Evolutionary conservation across 2,797 vertebrate species (phyloP), one percentile per base, ranked within the genome.

Genomic region (Protonibea diacanthus): DNA sequence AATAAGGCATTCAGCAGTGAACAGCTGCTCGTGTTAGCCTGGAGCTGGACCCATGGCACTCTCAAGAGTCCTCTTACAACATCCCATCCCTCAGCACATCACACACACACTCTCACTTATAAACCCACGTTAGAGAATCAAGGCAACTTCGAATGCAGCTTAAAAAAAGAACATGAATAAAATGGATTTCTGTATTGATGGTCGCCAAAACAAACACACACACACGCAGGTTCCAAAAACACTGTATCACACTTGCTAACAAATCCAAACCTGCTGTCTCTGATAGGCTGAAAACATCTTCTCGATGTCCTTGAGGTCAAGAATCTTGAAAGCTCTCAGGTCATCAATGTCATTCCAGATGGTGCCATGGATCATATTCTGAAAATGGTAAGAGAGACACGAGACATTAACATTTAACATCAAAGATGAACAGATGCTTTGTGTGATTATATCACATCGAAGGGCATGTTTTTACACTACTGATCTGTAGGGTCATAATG

Each of bases 241-340:
- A 45, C 12, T 13, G 21, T 20, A 42, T 56, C 59, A 38, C 55
- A 44, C 55, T 33, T 14, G 42, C 4, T 52, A 44, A 76, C 38
- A 57, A 61, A 69, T 84, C 23, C 91, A 76, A 96, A 99, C 98
- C 96, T 99, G 98, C 78, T 99, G 98, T 92, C 97, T 96, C 91
- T 99, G 98, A 93, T 99, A 99, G 0, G 98, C 98, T 0, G 98
- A 99, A 89, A 99, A 99, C 97, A 98, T 99, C 94, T 98, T 98
- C 92, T 99, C 98, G 79, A 99, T 98, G 88, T 99, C 98, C 84
- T 98, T 96, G 74, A 99, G 95, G 89, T 99, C 98, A 38, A 99
- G 91, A 47, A 97, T 94, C 89, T 96, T 96, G 93, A 98, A 99
- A 15, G 97, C 96, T 87, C 93, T 95, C 84, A 96, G 94, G 91